Evolutionary conservation across 2,113 vertebrate species (phyloP), one percentile per base, ranked within the genome.

Genomic region (Anoplopoma fimbria): DNA sequence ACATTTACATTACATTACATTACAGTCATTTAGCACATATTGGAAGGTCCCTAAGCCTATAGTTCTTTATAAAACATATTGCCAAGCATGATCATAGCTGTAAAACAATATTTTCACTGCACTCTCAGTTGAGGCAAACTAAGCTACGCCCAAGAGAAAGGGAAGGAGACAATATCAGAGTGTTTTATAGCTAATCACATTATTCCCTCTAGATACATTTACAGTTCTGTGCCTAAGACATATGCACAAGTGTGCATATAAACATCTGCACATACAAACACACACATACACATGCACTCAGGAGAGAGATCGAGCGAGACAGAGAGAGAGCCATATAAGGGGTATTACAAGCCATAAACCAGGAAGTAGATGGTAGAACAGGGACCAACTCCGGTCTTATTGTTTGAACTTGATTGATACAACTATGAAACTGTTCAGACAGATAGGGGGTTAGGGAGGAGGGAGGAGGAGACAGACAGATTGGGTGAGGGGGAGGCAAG

Each of bases 401-500:
- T 90, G 89, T 93, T 92, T 87, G 88, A 93, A 87, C 87, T 87
- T 94, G 93, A 94, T 93, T 93, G 92, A 94, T 94, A 92, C 79
- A 84, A 90, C 83, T 80, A 87, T 90, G 87, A 90, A 94, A 91
- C 87, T 79, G 45, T 91, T 89, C 15, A 84, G 91, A 92, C 90
- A 92, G 86, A 86, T 69, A 74, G 36, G 68, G 81, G 68, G 65
- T 74, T 71, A 61, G 76, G 69, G 84, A 76, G 79, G 57, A 42
- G 57, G 55, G 33, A 29, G 40, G 31, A 60, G 57, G 63, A 68
- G 84, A 51, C 53, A 69, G 62, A 75, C 36, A 67, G 53, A 86
- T 45, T 42, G 74, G 33, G 13, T 33, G 77, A 85, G 60, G 51
- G 68, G 78, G 84, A 84, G 81, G 81, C 9, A 62, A 57, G n/a